Evolutionary conservation across 2,113 vertebrate genomes (phyloP).

Genomic region (Chrysochloris asiatica): DNA sequence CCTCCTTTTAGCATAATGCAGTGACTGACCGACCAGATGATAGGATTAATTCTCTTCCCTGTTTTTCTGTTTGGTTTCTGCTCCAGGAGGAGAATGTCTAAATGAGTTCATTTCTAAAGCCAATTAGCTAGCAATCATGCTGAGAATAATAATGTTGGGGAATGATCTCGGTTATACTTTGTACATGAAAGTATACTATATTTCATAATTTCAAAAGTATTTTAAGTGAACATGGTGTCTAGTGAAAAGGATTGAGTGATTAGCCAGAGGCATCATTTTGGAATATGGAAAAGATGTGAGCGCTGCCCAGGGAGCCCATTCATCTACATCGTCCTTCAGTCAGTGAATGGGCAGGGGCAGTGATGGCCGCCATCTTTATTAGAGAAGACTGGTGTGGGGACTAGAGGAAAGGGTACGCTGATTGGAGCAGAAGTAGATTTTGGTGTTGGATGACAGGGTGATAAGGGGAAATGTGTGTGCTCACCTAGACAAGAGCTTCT

Average conservation of each 20-base stretch:
- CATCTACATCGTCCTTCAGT: neutral
- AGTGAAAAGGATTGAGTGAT: neutral
- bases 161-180: neutral
- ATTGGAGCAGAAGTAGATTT: neutral
- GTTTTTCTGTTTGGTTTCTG: neutral
- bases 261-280: neutral
- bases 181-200: neutral
- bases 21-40: fast-evolving
- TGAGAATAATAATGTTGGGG: neutral
- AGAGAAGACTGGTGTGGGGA: neutral
- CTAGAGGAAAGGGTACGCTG: neutral
- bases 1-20: neutral
- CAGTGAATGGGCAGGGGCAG: neutral
- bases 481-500: neutral
- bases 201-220: neutral
- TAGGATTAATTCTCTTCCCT: neutral
- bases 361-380: neutral
- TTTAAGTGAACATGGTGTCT: neutral
- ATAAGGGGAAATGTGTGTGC: too few species aligned
- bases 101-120: constrained; percentile 13
- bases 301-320: neutral
- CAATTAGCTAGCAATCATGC: neutral
- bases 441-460: too few species aligned
- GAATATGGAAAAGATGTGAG: neutral
- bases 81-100: neutral